Evolutionary conservation across 2,113 vertebrate species (phyloP), one percentile per base, ranked within the genome.

Genomic region (Poeciliopsis prolifica): DNA sequence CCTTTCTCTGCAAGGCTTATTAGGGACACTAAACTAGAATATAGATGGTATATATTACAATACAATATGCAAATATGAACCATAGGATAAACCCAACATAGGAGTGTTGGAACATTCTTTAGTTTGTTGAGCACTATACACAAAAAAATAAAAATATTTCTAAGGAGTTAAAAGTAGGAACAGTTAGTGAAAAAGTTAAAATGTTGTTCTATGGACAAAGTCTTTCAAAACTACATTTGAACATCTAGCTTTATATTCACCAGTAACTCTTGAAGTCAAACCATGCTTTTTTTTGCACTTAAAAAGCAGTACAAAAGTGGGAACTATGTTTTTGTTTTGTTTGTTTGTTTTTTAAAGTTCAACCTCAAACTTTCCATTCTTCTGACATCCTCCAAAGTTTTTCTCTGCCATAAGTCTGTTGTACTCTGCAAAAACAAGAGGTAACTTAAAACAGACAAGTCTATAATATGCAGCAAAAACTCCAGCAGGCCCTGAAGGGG

Each of bases 381-480:
- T 48, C 44, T 48, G 44, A 48, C 5, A 15, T 5, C 4, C 0
- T 48, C 1, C 15, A 48, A 15, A 1, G 17, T 48, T 48, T 48
- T 48, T 15, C 44, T 48, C 44, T 19, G 44, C 15, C 15, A 19
- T 17, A 0, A 48, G 58, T 44, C 26, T 24, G 26, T 65, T 28
- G 11, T 65, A 31, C 8, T 74, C 31, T 58, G 48, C 19, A 29
- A 26, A 28, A 30, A 63, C 31, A 72, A 42, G 22, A 76, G 64
- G 1, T 24, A 17, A 35, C 51, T 42, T 19, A 54, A 61, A n/a
- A 26, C 61, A 58, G 61, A 6, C 44, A 19, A 48, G 44, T 48
- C 19, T 74, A 40, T 37, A 65, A 40, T 28, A 65, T 67, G 68
- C 22, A 5, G 37, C 70, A 51, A 70, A 68, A 40, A 30, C 30